Evolutionary conservation across 2,888 invertebrate species (phyloP).

Genomic region (Barypeithes pellucidus): DNA sequence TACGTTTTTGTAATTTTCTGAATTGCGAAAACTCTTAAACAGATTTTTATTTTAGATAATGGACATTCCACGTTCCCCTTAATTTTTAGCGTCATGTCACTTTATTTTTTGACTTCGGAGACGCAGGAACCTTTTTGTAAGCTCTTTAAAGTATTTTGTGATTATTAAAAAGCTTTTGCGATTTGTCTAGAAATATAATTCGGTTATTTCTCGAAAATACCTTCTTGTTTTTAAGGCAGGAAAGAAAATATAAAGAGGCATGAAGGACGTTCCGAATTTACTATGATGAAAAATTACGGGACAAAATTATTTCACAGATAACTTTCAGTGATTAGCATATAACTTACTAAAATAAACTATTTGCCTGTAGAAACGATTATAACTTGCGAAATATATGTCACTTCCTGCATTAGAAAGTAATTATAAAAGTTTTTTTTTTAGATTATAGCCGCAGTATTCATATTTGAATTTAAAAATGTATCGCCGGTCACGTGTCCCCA

Average conservation of each 20-base stretch:
- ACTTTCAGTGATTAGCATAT: too few relatives aligned
- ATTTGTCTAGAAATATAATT: not conserved
- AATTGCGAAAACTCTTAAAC: not conserved
- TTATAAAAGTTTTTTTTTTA: too few relatives aligned
- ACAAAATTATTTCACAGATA: too few relatives aligned
- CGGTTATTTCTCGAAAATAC: not conserved
- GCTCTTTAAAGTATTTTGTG: not conserved
- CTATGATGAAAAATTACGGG: too few relatives aligned
- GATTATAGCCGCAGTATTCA: too few relatives aligned
- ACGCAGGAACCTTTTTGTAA: not conserved
- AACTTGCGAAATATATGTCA: too few relatives aligned
- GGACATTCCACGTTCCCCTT: not conserved
- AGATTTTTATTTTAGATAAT: slow-evolving; percentile 5
- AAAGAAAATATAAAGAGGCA: not conserved
- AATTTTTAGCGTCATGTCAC: not conserved
- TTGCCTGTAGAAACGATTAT: too few relatives aligned
- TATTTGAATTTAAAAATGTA: too few relatives aligned
- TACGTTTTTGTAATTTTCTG: not conserved
- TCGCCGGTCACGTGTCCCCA: too few relatives aligned
- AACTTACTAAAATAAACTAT: too few relatives aligned
- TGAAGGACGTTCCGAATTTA: too few relatives aligned
- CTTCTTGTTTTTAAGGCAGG: not conserved
- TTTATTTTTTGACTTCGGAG: not conserved
- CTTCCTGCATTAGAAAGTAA: too few relatives aligned
- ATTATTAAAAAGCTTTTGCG: not conserved